phyloP scores from a whole-genome alignment of 2,888 invertebrate species.

The Amiota mariae region DNA sequence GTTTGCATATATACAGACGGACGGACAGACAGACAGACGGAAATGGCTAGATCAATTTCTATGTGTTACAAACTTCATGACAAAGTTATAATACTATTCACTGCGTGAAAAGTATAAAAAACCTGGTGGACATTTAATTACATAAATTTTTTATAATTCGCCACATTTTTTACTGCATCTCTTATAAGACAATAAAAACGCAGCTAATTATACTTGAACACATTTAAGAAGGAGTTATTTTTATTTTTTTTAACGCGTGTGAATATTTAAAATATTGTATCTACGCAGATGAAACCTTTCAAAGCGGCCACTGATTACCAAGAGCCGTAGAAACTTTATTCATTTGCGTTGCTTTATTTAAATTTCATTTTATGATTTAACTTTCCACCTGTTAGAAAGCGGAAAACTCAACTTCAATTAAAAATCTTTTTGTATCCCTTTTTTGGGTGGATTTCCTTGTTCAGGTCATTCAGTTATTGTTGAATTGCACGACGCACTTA shows the following conservation, averaged over 20 bases:
- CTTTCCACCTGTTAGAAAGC: slow-evolving; percentile 69
- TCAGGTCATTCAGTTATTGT: slow-evolving; percentile 1
- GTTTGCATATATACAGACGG: no score
- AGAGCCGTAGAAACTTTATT: slow-evolving; percentile 50
- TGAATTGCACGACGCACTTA: slow-evolving; percentile 51
- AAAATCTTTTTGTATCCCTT: slow-evolving; percentile 56
- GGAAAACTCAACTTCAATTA: slow-evolving; percentile 65
- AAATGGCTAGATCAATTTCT: no score
- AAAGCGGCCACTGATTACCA: no score
- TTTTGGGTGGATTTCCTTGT: background rate
- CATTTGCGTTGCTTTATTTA: slow-evolving; percentile 63
- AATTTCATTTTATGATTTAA: slow-evolving; percentile 72
- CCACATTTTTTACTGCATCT: slow-evolving; percentile 5
- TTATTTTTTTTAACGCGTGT: slow-evolving; percentile 1
- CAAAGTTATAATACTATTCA: no score
- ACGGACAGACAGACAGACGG: no score
- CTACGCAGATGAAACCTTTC: background rate
- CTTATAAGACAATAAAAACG: slow-evolving; percentile 4
- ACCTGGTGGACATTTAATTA: slow-evolving; percentile 14
- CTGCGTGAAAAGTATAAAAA: no score
- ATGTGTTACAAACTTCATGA: no score
- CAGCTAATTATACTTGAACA: slow-evolving; percentile 19
- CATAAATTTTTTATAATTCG: slow-evolving; percentile 26
- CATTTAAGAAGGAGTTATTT: background rate
- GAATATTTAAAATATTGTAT: slow-evolving; percentile 21